Base-by-base conservation (phyloP, 1,140 invertebrate species). In the Ectropis grisescens region DNA sequence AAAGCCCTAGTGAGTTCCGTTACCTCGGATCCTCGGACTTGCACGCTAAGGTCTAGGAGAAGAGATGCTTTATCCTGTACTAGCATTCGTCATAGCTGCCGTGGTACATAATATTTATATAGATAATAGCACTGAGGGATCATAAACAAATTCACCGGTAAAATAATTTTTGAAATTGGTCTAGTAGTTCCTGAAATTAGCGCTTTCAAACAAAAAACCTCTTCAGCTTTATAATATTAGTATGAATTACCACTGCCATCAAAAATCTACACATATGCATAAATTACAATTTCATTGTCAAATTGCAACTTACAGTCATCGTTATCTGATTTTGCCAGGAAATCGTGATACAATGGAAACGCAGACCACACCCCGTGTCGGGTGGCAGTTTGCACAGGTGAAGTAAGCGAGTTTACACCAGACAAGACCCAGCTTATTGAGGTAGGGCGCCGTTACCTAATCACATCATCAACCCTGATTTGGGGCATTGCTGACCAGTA, bases 281-380 rank as follows among this genome's bases (percentile, higher is more conserved):
- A 9, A 22, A 22, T 22, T 22, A 9, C 19, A 22, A 22, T 22
- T 22, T 22, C 9, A 22, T 22, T 22, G 4, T 5, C 9, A 5
- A 22, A 5, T 4, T 22, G 4, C 9, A 22, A 5, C 9, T 22
- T 4, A 9, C 4, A 22, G 9, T 5, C 9, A 22, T 22, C 9
- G 4, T 22, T 4, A 22, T 9, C 4, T 22, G 19, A 22, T 9
- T 4, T 22, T 5, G 4, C 19, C 19, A n/a, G n/a, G n/a, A n/a
- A n/a, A n/a, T n/a, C n/a, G n/a, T n/a, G n/a, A n/a, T 9, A 22
- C 19, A 22, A 22, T 22, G 19, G 4, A 22, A 4, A 22, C 41
- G 24, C 40, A 40, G 51, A 29, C 49, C 19, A 5, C 19, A 22
- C 19, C 19, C 19, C 9, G 4, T 9, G 4, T 9, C 19, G 19